phyloP scores from a whole-genome alignment of 2,888 invertebrate species.

The Sycophila texana region DNA sequence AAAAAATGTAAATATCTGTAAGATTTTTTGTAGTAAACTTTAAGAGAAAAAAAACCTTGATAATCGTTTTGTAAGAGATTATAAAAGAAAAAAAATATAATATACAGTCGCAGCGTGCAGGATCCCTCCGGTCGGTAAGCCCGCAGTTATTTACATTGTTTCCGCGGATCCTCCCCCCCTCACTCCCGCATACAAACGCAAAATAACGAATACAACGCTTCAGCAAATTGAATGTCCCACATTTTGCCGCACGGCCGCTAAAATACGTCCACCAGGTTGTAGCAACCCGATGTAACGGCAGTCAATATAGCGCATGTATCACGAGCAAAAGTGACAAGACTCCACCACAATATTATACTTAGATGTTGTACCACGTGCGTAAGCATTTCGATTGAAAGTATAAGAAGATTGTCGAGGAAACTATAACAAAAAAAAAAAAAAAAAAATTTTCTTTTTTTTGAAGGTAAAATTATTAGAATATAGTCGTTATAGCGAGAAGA shows the following conservation, averaged over 20 bases:
- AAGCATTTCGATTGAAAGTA: too few species aligned
- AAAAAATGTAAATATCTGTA: conserved; percentile 26
- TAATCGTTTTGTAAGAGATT: conserved; percentile 1
- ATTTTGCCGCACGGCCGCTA: neutral
- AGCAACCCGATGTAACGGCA: conserved; percentile 11
- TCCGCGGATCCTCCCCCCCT: neutral
- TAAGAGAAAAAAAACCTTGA: conserved; percentile 3
- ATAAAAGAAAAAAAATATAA: conserved; percentile 25
- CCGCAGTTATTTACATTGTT: conserved; percentile 19
- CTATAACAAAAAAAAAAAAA: neutral
- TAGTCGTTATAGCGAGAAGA: neutral
- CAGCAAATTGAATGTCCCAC: too few species aligned
- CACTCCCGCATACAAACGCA: neutral
- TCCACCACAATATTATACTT: neutral
- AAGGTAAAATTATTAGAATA: conserved; percentile 1
- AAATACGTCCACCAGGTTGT: conserved; percentile 32
- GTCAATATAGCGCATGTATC: conserved; percentile 10
- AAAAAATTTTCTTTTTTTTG: neutral
- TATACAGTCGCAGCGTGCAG: neutral
- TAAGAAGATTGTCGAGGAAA: too few species aligned
- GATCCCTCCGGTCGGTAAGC: neutral
- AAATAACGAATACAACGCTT: too few species aligned
- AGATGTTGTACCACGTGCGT: too few species aligned
- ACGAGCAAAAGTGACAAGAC: too few species aligned
- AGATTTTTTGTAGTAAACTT: conserved; percentile 24